These are phyloP conservation scores for Austrolebias charrua DNA, from an alignment of 2,797 vertebrate species.

Conservation along the genomic window DNA sequence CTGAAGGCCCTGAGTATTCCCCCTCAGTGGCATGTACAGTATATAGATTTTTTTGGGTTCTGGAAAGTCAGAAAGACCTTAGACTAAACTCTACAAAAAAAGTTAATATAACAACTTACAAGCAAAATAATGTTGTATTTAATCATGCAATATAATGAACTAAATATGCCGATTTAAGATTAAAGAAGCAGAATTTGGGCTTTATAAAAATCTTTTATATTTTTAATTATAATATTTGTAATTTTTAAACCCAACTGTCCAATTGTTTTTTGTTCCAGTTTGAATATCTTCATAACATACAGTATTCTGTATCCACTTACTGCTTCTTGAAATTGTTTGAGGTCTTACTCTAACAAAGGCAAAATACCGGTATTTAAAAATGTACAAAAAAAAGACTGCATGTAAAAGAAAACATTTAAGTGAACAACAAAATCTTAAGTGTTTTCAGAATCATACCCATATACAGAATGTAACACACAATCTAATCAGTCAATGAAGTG, in stretches of 20 bases:
- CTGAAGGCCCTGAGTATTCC: too few relatives aligned
- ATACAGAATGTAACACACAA: neutral
- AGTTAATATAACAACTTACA: too few relatives aligned
- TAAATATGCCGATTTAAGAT: neutral
- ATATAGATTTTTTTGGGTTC: too few relatives aligned
- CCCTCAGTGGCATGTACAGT: too few relatives aligned
- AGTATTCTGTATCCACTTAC: neutral
- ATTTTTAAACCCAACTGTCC: too few relatives aligned
- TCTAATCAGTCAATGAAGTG: neutral
- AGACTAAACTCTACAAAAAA: too few relatives aligned
- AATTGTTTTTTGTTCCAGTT: neutral
- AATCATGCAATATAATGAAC: too few relatives aligned
- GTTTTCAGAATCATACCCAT: neutral
- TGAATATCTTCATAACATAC: neutral
- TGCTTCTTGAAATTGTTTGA: too few relatives aligned
- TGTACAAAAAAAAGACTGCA: neutral
- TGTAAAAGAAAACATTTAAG: neutral
- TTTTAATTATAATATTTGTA: too few relatives aligned
- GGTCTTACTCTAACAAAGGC: neutral
- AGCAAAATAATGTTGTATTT: too few relatives aligned
- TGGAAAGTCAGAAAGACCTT: too few relatives aligned
- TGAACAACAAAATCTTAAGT: neutral
- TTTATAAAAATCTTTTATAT: too few relatives aligned
- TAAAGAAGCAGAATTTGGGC: neutral
- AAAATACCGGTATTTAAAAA: rapidly evolving